These are phyloP conservation scores for Latrodectus elegans DNA, from an alignment of 2,888 invertebrate species.

Conservation along the genomic window DNA sequence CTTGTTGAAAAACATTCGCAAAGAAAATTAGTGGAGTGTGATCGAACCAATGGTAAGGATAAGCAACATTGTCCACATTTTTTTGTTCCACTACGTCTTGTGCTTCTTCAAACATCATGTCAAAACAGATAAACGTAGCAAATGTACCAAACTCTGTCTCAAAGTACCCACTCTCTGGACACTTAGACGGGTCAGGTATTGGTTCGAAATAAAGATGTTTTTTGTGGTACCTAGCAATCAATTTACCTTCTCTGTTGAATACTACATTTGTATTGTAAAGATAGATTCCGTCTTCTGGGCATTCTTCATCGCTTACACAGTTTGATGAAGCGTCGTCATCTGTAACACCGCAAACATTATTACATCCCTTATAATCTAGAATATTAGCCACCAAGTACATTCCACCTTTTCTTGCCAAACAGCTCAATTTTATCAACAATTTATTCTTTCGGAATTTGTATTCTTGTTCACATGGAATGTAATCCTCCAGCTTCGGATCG, in stretches of 20 bases:
- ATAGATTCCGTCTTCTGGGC: constrained; percentile 18
- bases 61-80: background rate
- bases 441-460: constrained; percentile 4
- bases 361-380: constrained; percentile 80
- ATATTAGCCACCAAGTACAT: constrained; percentile 84
- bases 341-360: constrained; percentile 71
- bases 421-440: constrained; percentile 75
- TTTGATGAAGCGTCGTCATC: constrained; percentile 39
- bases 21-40: background rate
- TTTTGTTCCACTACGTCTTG: constrained; percentile 78
- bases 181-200: constrained; percentile 75
- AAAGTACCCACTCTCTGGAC: constrained; percentile 80
- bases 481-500: background rate
- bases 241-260: constrained; percentile 18
- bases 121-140: constrained; percentile 88
- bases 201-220: constrained; percentile 3
- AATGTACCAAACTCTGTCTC: constrained; percentile 85
- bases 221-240: constrained; percentile 18
- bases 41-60: constrained; percentile 9
- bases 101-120: constrained; percentile 85
- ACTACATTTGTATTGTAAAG: constrained; percentile 8
- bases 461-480: constrained; percentile 38
- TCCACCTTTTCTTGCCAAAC: constrained; percentile 78
- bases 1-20: background rate
- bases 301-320: background rate